These are phyloP conservation scores for Python bivittatus DNA, from an alignment of 2,113 vertebrate genomes.

Conservation along the genomic window DNA sequence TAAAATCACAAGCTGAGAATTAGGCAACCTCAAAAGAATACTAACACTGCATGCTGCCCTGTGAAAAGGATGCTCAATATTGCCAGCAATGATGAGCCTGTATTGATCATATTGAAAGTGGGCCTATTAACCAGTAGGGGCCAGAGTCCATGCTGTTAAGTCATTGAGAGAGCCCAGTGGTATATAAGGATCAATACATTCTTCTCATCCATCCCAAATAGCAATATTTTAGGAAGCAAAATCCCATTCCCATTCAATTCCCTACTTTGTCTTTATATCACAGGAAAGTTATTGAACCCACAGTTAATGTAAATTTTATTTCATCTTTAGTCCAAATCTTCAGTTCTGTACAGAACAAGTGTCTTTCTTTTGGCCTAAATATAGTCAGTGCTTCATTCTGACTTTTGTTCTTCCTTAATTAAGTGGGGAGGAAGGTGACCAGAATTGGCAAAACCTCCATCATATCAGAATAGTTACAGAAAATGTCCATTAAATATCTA, in stretches of 20 bases:
- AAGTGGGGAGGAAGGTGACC: not conserved
- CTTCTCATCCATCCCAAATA: slow-evolving; percentile 2
- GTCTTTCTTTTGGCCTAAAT: not conserved
- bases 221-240: slow-evolving; percentile 27
- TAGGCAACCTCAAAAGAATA: slow-evolving; percentile 42
- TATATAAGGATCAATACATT: slow-evolving; percentile 54
- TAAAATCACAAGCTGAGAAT: slow-evolving; percentile 39
- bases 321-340: slow-evolving; percentile 16
- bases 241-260: slow-evolving; percentile 26
- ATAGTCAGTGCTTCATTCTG: too few species aligned
- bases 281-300: slow-evolving; percentile 17
- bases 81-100: slow-evolving; percentile 57
- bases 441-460: not conserved
- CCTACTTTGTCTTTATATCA: not conserved
- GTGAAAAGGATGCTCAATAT: slow-evolving; percentile 53
- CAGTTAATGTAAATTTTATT: not conserved
- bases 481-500: not conserved
- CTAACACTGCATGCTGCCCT: slow-evolving; percentile 42
- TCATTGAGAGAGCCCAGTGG: slow-evolving; percentile 47
- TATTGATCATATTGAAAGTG: slow-evolving; percentile 65
- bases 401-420: not conserved
- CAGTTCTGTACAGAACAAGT: not conserved
- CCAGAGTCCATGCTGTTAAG: slow-evolving; percentile 61
- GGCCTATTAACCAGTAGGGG: slow-evolving; percentile 59
- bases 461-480: not conserved